Evolutionary conservation across 1,140 invertebrate genomes (phyloP).

Genomic region (Melitaea cinxia): DNA sequence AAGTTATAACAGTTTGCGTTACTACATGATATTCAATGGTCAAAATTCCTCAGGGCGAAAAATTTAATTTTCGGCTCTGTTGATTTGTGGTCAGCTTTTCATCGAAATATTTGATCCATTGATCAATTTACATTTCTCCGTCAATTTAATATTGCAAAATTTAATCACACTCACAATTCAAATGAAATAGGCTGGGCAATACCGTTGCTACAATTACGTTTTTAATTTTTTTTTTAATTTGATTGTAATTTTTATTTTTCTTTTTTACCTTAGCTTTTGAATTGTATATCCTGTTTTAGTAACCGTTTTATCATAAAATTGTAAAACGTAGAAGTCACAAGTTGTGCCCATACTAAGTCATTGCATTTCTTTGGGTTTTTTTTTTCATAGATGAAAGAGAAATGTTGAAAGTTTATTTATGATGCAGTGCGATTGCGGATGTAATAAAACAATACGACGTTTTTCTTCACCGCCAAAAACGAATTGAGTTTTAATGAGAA

Average conservation of each 20-base stretch:
- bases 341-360: too few relatives aligned
- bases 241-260: background rate
- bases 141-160: constrained; percentile 6
- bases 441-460: too few relatives aligned
- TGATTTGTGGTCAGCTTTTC: constrained; percentile 8
- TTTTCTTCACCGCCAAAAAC: too few relatives aligned
- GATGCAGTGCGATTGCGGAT: too few relatives aligned
- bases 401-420: too few relatives aligned
- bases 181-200: background rate
- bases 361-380: too few relatives aligned
- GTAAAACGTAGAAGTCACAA: too few relatives aligned
- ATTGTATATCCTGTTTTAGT: too few relatives aligned
- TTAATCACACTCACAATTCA: background rate
- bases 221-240: background rate
- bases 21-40: background rate
- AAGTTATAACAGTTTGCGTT: background rate
- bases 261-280: too few relatives aligned
- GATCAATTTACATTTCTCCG: constrained; percentile 1
- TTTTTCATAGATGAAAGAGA: too few relatives aligned
- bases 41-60: background rate
- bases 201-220: background rate
- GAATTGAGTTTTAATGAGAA: too few relatives aligned
- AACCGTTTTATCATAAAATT: too few relatives aligned
- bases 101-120: constrained; percentile 11
- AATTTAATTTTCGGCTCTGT: constrained; percentile 1